Evolutionary conservation across 2,113 vertebrate genomes (phyloP).

Genomic region (Phrynocephalus versicolor): DNA sequence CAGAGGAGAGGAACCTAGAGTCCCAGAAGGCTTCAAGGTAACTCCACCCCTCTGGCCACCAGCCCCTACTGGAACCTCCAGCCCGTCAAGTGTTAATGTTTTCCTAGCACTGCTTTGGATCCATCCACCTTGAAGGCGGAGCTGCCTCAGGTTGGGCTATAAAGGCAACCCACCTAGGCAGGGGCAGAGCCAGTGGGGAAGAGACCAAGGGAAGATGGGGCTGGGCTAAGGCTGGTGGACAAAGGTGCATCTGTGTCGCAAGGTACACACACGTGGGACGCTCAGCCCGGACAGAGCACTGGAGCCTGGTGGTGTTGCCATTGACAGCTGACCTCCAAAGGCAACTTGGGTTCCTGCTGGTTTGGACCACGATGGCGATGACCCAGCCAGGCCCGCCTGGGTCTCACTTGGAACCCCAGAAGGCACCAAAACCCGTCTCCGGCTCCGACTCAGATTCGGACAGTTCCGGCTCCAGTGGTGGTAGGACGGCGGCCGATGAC

Average conservation of each 20-base stretch:
- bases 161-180: neutral
- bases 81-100: neutral
- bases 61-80: too few species aligned
- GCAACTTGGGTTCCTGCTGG: neutral
- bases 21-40: neutral
- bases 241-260: neutral
- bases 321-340: neutral
- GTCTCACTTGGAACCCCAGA: conserved; percentile 46
- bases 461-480: conserved; percentile 25
- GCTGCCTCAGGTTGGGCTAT: neutral
- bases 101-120: neutral
- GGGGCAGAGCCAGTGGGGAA: neutral
- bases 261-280: neutral
- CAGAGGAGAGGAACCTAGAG: too few species aligned
- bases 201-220: too few species aligned
- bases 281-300: neutral
- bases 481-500: neutral
- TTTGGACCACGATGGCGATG: conserved; percentile 19
- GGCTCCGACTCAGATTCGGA: conserved; percentile 84
- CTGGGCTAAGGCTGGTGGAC: neutral
- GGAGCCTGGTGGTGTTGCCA: neutral
- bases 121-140: neutral
- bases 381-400: conserved; percentile 40
- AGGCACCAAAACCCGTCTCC: conserved; percentile 70
- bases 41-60: too few species aligned